phyloP scores from a whole-genome alignment of 2,797 vertebrate genomes.

The Erithacus rubecula region DNA sequence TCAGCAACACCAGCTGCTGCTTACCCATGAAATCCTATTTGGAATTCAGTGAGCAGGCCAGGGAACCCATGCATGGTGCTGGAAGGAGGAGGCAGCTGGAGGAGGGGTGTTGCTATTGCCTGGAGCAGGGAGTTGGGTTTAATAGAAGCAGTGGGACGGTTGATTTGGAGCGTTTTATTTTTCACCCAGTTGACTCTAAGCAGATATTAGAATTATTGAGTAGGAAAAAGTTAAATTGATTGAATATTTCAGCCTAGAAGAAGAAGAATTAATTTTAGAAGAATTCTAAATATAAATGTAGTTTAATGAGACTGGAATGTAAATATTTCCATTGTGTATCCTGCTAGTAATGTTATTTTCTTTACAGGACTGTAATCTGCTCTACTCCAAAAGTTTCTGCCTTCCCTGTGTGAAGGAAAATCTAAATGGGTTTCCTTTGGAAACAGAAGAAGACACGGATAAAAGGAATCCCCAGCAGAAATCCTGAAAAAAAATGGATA shows the following conservation, averaged over 20 bases:
- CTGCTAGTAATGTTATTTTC: not conserved
- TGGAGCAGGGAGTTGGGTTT: not conserved
- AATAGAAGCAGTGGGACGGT: not conserved
- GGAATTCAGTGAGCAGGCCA: not conserved
- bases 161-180: not conserved
- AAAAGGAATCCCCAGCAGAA: constrained; percentile 74
- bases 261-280: not conserved
- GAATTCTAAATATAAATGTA: not conserved
- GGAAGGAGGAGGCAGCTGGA: not conserved
- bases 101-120: not conserved
- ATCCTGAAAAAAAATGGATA: not conserved
- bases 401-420: constrained; percentile 83
- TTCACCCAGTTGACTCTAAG: not conserved
- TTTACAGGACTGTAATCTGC: constrained; percentile 88
- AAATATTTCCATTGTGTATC: not conserved
- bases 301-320: not conserved
- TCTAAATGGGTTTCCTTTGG: constrained; percentile 82
- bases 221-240: not conserved
- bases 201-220: not conserved
- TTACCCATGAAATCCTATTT: constrained; percentile 19
- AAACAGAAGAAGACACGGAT: constrained; percentile 82
- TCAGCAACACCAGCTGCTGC: not conserved
- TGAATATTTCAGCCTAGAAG: not conserved
- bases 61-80: not conserved
- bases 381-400: constrained; percentile 90